These are phyloP conservation scores for Rhea pennata DNA, from an alignment of 2,113 vertebrate genomes.

Conservation along the genomic window DNA sequence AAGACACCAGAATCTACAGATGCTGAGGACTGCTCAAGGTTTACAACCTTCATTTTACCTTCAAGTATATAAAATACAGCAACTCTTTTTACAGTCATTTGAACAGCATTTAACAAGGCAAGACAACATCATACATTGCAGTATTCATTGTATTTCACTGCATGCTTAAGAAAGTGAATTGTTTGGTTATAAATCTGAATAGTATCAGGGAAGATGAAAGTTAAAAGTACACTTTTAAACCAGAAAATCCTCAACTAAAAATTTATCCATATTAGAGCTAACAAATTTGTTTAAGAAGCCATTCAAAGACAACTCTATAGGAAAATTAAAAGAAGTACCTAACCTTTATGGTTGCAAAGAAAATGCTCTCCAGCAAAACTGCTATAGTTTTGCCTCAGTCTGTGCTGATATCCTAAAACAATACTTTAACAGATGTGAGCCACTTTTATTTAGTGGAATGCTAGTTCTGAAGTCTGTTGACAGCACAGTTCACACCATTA, in stretches of 20 bases:
- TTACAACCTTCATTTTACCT: neutral
- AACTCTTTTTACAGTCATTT: neutral
- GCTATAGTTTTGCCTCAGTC: neutral
- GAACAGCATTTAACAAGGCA: neutral
- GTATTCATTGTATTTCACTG: neutral
- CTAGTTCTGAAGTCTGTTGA: slow-evolving; percentile 9
- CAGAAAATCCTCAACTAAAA: neutral
- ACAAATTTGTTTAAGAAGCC: neutral
- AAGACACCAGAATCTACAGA: neutral
- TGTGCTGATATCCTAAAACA: neutral
- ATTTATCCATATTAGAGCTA: neutral
- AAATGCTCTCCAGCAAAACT: neutral
- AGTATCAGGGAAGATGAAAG: neutral
- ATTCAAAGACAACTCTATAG: neutral
- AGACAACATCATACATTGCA: neutral
- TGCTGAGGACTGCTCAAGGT: neutral
- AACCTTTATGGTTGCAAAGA: neutral
- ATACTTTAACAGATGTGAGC: neutral
- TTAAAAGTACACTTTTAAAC: neutral
- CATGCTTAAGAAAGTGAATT: neutral
- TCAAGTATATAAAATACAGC: neutral
- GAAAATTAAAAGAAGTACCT: neutral
- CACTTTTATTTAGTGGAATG: neutral
- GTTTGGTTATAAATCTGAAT: neutral
- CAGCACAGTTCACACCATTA: neutral